These are phyloP conservation scores for Melanotaenia boesemani DNA, from an alignment of 2,797 vertebrate species.

Conservation along the genomic window DNA sequence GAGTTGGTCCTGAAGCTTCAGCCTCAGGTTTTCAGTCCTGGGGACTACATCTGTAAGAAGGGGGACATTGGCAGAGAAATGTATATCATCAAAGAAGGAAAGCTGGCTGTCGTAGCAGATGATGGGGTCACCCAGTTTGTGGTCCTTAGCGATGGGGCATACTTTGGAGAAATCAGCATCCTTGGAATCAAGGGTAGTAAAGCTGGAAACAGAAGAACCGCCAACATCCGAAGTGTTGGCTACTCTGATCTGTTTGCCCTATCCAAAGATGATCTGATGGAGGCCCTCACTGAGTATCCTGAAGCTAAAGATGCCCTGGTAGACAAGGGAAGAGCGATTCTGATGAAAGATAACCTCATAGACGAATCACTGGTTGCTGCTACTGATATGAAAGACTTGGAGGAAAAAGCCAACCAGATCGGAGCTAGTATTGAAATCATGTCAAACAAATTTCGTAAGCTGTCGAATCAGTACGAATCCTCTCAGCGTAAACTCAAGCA, in stretches of 20 bases:
- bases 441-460: conserved; percentile 84
- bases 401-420: conserved; percentile 86
- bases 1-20: conserved; percentile 95
- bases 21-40: conserved; percentile 94
- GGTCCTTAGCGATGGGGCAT: conserved; percentile 93
- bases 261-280: conserved; percentile 97
- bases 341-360: conserved; percentile 97
- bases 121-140: conserved; percentile 96
- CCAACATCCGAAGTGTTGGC: conserved; percentile 96
- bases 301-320: conserved; percentile 93
- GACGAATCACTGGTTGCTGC: conserved; percentile 84
- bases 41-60: conserved; percentile 97
- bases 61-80: conserved; percentile 97
- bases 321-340: conserved; percentile 93
- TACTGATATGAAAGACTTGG: conserved; percentile 88
- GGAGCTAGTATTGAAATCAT: conserved; percentile 86
- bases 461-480: conserved; percentile 84
- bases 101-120: conserved; percentile 94
- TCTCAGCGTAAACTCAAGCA: conserved; percentile 90
- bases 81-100: conserved; percentile 98
- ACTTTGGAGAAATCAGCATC: conserved; percentile 98
- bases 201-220: conserved; percentile 94
- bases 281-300: conserved; percentile 93
- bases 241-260: conserved; percentile 97
- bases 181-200: conserved; percentile 97